Percentiles rank a stretch among this genome's conserved stretches.
phyloP scores from a whole-genome alignment of 1,140 invertebrate species.

The Riptortus pedestris region DNA sequence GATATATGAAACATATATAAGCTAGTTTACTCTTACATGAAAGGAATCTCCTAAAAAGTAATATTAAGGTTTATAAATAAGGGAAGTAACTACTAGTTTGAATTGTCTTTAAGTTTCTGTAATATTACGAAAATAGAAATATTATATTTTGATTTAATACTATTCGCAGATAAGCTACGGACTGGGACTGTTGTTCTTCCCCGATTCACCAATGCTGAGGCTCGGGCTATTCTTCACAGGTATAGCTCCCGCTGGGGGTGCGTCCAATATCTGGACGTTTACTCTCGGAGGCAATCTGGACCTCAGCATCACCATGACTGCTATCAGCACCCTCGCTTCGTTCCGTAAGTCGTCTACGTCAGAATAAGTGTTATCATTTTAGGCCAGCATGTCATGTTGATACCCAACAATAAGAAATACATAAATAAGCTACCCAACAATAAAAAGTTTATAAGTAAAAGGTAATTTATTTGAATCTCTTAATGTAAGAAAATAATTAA shows the following conservation, averaged over 20 bases:
- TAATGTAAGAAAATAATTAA: too few relatives aligned
- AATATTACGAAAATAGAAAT: too few relatives aligned
- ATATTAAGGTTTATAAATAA: too few relatives aligned
- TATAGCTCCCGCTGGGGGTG: slow-evolving; percentile 80
- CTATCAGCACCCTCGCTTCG: slow-evolving; percentile 71
- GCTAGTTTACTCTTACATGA: too few relatives aligned
- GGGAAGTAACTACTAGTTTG: too few relatives aligned
- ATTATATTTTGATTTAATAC: slow-evolving; percentile 1
- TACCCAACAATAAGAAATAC: slow-evolving; percentile 23
- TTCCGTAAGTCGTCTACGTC: slow-evolving; percentile 61
- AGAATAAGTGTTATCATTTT: neutral
- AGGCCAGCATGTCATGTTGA: neutral
- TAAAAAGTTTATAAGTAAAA: too few relatives aligned
- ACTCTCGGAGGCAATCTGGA: slow-evolving; percentile 79
- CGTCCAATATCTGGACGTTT: slow-evolving; percentile 92
- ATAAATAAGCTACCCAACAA: too few relatives aligned
- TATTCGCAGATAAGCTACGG: slow-evolving; percentile 60
- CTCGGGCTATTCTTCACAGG: slow-evolving; percentile 45
- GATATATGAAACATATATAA: too few relatives aligned
- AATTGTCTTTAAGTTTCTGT: too few relatives aligned
- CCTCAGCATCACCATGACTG: slow-evolving; percentile 86
- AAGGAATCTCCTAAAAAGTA: too few relatives aligned
- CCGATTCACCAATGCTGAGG: slow-evolving; percentile 37
- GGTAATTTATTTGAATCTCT: too few relatives aligned
- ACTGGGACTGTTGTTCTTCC: slow-evolving; percentile 61